Base-by-base conservation (phyloP, 2,113 vertebrate genomes). In the Montifringilla adamsi region DNA sequence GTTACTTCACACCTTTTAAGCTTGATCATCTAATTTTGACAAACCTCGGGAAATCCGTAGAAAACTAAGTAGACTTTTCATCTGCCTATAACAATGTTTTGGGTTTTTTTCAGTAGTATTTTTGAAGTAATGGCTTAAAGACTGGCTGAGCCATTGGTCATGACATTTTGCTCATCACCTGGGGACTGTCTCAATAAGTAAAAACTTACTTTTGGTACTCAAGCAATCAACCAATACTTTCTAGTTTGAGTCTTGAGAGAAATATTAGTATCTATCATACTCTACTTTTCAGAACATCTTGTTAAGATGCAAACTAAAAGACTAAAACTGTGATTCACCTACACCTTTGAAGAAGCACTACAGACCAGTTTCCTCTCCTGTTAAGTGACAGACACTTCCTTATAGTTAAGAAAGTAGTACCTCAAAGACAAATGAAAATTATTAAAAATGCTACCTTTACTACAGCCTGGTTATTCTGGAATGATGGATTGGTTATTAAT, bases 231-330 rank as follows among this genome's bases (percentile, higher is more conserved):
- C 21, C n/a, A 78, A 20, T 68, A 49, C 50, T 70, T 94, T 89
- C 83, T 77, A 2, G 63, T 94, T 82, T 90, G 66, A 96, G 44
- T 52, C 63, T 60, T 94, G 84, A 87, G 82, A 93, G 60, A 90
- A 96, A 77, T 72, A 92, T 39, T 94, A 67, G 18, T 67, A 87
- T 94, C 87, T 95, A 26, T 84, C 94, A 28, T 95, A 95, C 53
- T 78, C 90, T 19, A 43, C 94, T 64, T 95, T 97, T 95, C 91
- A 88, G 74, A 87, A 89, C 84, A 33, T 76, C 89, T 93, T 85
- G 60, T 92, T 95, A 77, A 96, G 66, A 46, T 96, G 86, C 94
- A 96, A 64, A 10, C 15, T 93, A 55, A 89, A 97, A 97, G 83
- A 69, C 62, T 94, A 85, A 94, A 97, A 93, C 77, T 95, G 70